Conservation (phyloP, 2,113 vertebrate genomes). For the Montifringilla adamsi region DNA sequence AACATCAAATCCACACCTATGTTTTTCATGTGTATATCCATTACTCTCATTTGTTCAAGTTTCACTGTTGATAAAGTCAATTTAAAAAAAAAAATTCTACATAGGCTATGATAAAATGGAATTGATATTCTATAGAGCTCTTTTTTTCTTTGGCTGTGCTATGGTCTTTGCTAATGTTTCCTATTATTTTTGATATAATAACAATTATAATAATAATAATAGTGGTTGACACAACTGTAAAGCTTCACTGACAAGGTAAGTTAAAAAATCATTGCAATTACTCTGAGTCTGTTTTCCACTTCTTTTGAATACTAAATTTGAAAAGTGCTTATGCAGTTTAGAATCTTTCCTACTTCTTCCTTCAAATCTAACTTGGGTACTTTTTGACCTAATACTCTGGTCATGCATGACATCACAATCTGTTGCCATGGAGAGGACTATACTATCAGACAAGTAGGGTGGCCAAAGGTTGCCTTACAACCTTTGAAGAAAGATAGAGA, state of each 20-base stretch:
- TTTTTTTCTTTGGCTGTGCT: not conserved
- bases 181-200: not conserved
- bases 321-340: not conserved
- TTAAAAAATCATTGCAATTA: not conserved
- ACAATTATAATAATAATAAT: too few species aligned
- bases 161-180: not conserved
- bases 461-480: constrained; percentile 35
- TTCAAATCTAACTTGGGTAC: not conserved
- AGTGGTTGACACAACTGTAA: not conserved
- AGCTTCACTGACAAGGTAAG: not conserved
- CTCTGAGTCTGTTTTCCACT: not conserved
- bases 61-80: not conserved
- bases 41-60: not conserved
- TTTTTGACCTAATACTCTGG: constrained; percentile 55
- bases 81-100: not conserved
- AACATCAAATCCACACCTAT: not conserved
- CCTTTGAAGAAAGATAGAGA: constrained; percentile 39
- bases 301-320: not conserved
- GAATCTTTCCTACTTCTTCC: constrained; percentile 17
- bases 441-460: constrained; percentile 41
- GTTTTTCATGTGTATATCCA: not conserved
- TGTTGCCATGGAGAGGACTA: constrained; percentile 32
- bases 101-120: not conserved
- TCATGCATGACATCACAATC: constrained; percentile 43
- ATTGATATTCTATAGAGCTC: not conserved